These are phyloP conservation scores for Acanthurus leucopareius DNA, from an alignment of 2,797 vertebrate species.

Conservation along the genomic window DNA sequence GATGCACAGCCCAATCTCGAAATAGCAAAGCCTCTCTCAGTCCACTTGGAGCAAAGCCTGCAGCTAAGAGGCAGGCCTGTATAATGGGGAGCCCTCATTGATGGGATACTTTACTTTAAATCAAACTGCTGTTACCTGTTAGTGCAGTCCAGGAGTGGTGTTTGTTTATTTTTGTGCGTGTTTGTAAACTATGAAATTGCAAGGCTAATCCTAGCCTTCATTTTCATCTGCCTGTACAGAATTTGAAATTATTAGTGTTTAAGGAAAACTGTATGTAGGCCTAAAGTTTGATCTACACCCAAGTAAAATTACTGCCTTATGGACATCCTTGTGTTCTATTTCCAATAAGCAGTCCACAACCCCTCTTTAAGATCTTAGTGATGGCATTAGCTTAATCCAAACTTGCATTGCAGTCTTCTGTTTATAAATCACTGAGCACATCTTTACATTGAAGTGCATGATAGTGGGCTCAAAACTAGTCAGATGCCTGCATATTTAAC, in stretches of 20 bases:
- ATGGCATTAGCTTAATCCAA: background rate
- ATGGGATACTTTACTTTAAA: constrained; percentile 23
- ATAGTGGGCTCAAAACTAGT: background rate
- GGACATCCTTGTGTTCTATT: background rate
- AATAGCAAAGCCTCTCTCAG: constrained; percentile 43
- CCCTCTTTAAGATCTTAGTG: background rate
- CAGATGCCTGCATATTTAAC: constrained; percentile 32
- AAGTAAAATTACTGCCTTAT: background rate
- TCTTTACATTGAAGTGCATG: background rate
- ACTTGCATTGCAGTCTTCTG: background rate
- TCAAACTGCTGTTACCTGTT: constrained; percentile 12
- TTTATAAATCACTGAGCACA: background rate
- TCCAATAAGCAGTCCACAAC: background rate
- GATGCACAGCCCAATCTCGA: constrained; percentile 55
- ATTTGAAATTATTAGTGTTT: background rate
- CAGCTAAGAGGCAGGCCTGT: constrained; percentile 25
- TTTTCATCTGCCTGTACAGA: background rate
- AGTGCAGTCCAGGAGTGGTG: background rate
- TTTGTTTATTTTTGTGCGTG: background rate
- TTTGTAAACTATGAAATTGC: background rate
- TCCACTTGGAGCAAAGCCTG: constrained; percentile 33
- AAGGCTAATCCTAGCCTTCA: background rate
- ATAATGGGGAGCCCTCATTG: constrained; percentile 40
- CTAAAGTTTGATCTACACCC: too few relatives aligned
- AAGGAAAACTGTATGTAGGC: background rate